These are phyloP conservation scores for Acleris laterana DNA, from an alignment of 2,888 invertebrate species.

Conservation along the genomic window DNA sequence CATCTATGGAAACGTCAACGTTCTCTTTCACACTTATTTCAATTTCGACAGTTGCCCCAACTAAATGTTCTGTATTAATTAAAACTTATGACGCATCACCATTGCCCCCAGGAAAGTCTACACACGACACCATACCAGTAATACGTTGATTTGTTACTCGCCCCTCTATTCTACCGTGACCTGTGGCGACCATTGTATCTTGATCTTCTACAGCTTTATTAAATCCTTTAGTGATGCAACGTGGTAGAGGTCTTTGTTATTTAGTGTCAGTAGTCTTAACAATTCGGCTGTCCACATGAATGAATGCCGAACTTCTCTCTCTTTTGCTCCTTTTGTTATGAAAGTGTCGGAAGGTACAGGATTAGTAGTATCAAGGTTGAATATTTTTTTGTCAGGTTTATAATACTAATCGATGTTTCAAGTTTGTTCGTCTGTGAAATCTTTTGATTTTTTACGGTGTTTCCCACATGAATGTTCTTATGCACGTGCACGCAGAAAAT, in stretches of 20 bases:
- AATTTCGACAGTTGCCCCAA: slow-evolving; percentile 60
- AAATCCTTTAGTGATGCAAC: slow-evolving; percentile 38
- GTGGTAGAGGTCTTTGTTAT: slow-evolving; percentile 45
- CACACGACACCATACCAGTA: slow-evolving; percentile 57
- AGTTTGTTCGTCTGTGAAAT: slow-evolving; percentile 41
- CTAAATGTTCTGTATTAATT: slow-evolving; percentile 77
- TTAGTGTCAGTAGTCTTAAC: slow-evolving; percentile 52
- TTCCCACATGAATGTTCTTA: slow-evolving; percentile 21
- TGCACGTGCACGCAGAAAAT: slow-evolving; percentile 27
- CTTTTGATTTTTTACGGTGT: slow-evolving; percentile 23
- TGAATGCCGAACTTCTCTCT: slow-evolving; percentile 58
- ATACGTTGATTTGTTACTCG: slow-evolving; percentile 73
- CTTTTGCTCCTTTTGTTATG: slow-evolving; percentile 65
- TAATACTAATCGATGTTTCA: slow-evolving; percentile 49
- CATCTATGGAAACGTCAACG: slow-evolving; percentile 55
- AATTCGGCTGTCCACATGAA: slow-evolving; percentile 71
- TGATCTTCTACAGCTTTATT: slow-evolving; percentile 50
- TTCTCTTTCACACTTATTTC: slow-evolving; percentile 52
- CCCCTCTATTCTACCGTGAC: slow-evolving; percentile 59
- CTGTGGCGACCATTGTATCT: slow-evolving; percentile 53
- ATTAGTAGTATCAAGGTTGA: slow-evolving; percentile 68
- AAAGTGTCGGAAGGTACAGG: slow-evolving; percentile 62
- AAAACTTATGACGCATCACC: slow-evolving; percentile 79
- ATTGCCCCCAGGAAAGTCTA: slow-evolving; percentile 57
- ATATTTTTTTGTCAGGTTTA: slow-evolving; percentile 42